A percentile compares a stretch with the other conserved stretches of the same genome.
phyloP scores from a whole-genome alignment of 2,888 invertebrate genomes.

The Drosophila quasianomalipes region DNA sequence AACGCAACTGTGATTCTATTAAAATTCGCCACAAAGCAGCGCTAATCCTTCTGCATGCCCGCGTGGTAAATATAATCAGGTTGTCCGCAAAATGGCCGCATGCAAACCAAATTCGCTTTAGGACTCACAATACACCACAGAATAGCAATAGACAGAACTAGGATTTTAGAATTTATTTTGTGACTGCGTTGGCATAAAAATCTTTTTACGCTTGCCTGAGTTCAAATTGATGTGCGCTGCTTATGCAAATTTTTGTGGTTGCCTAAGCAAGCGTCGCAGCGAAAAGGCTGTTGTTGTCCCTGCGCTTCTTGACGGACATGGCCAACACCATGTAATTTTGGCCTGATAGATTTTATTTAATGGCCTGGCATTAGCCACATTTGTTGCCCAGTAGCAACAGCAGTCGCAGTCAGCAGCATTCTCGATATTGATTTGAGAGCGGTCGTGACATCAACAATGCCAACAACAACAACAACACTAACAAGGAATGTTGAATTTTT shows the following conservation, averaged over 20 bases:
- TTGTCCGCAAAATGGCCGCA: constrained; percentile 58
- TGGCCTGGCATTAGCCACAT: constrained; percentile 75
- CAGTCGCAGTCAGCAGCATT: constrained; percentile 5
- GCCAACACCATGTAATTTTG: constrained; percentile 61
- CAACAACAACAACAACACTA: constrained; percentile 8
- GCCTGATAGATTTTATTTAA: constrained; percentile 75
- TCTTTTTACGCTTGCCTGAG: constrained; percentile 75
- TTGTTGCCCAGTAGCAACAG: constrained; percentile 57
- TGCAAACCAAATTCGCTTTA: constrained; percentile 30
- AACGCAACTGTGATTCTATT: constrained; percentile 72
- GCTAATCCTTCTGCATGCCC: constrained; percentile 65
- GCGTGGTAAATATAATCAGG: constrained; percentile 60
- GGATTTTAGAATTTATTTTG: constrained; percentile 39
- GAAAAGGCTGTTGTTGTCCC: constrained; percentile 25
- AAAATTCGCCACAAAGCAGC: constrained; percentile 69
- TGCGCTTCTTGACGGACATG: constrained; percentile 29
- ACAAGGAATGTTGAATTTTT: constrained; percentile 6
- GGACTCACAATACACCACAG: background rate
- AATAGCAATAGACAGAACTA: background rate
- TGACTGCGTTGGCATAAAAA: constrained; percentile 73
- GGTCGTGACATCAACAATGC: constrained; percentile 2
- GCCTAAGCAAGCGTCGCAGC: constrained; percentile 69
- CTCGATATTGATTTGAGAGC: constrained; percentile 47
- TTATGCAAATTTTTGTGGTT: constrained; percentile 73
- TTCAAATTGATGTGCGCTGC: constrained; percentile 73